Percentiles rank a stretch among this genome's conserved stretches.
These are phyloP conservation scores for Raja brachyura DNA, from an alignment of 2,113 vertebrate genomes.

Conservation along the genomic window DNA sequence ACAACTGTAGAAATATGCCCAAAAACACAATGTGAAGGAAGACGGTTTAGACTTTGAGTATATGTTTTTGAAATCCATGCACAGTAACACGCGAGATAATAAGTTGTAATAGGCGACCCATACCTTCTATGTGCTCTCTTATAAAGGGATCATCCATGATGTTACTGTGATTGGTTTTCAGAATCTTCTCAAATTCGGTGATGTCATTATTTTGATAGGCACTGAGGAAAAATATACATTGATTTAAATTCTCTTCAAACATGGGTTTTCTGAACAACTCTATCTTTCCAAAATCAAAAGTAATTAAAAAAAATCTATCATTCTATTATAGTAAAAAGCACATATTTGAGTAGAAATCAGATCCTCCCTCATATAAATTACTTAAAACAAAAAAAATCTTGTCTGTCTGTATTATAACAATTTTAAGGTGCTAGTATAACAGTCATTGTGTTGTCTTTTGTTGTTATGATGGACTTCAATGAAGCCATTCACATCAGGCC, in stretches of 20 bases:
- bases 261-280: not conserved
- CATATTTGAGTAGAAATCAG: not conserved
- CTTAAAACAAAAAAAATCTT: not conserved
- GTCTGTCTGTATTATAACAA: not conserved
- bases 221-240: constrained; percentile 54
- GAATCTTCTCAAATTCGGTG: constrained; percentile 98
- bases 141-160: constrained; percentile 99
- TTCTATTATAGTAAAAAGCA: not conserved
- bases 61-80: constrained; percentile 33
- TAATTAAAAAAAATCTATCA: not conserved
- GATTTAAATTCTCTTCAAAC: constrained; percentile 15
- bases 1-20: not conserved
- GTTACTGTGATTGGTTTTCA: constrained; percentile 99
- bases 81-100: not conserved
- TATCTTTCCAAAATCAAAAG: not conserved
- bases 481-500: not conserved
- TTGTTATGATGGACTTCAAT: not conserved
- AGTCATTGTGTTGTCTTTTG: not conserved
- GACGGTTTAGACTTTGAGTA: not conserved
- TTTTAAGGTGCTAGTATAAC: not conserved
- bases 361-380: not conserved
- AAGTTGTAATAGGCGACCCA: constrained; percentile 38
- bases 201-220: constrained; percentile 99
- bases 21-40: not conserved
- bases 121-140: constrained; percentile 98